These are phyloP conservation scores for Pimpla rufipes DNA, from an alignment of 2,888 invertebrate species.

Conservation along the genomic window DNA sequence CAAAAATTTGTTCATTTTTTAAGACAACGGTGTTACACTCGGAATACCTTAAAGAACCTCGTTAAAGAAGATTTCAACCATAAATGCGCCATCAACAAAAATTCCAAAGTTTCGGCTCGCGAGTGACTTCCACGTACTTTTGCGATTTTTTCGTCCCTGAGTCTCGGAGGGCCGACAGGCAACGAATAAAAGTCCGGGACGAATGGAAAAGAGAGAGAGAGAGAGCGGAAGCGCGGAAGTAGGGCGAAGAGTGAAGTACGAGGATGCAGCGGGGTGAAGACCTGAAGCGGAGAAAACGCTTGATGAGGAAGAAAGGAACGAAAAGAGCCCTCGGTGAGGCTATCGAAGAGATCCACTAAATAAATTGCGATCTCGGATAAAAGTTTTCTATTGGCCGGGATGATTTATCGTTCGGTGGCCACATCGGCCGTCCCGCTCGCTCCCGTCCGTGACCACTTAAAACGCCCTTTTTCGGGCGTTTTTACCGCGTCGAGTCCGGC, in stretches of 20 bases:
- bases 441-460: conserved; percentile 18
- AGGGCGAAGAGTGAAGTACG: conserved; percentile 30
- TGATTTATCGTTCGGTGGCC: conserved; percentile 52
- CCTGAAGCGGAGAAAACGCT: conserved; percentile 29
- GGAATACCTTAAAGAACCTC: neutral
- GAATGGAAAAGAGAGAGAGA: conserved; percentile 10
- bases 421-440: conserved; percentile 22
- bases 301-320: conserved; percentile 47
- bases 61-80: neutral
- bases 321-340: conserved; percentile 22
- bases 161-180: neutral
- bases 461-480: conserved; percentile 24
- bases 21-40: no score
- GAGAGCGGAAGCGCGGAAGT: conserved; percentile 21
- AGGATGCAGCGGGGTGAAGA: conserved; percentile 26
- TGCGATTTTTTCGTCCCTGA: neutral
- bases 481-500: conserved; percentile 19
- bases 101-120: neutral
- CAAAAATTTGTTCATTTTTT: no score
- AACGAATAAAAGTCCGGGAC: conserved; percentile 5
- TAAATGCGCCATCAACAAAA: neutral
- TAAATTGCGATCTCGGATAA: conserved; percentile 61
- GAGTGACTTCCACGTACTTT: conserved; percentile 2
- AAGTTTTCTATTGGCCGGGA: conserved; percentile 62
- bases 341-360: conserved; percentile 56